Evolutionary conservation across 2,113 vertebrate species (phyloP), one percentile per base, ranked within the genome.

Genomic region (Rynchops niger): DNA sequence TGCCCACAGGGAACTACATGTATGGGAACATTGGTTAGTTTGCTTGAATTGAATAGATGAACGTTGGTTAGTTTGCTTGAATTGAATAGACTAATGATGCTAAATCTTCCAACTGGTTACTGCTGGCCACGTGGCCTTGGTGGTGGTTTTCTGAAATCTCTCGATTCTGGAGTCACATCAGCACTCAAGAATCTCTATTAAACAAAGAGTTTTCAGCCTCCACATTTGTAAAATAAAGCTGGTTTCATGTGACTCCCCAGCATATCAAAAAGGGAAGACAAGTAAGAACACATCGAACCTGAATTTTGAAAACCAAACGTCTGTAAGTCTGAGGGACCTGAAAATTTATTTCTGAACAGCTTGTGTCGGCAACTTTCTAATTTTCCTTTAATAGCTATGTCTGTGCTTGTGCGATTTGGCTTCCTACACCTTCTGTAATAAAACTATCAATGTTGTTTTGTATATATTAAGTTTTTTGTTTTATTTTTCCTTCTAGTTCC

Each of bases 331-430:
- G 36, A 26, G 34, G 20, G 50, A 52, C 79, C 79, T 80, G 79
- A 90, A 87, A 49, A 67, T 42, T 94, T 88, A 53, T 88, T 95
- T 88, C 55, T 94, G 78, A 94, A 80, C 62, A 87, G 53, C n/a
- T 87, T 92, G 36, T 87, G 71, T 85, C 2, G 4, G 84, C 74
- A 88, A 55, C 63, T 62, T 91, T 72, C 22, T 92, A 43, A 72
- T 88, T 95, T 96, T 87, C 84, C 74, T 91, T 90, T 88, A 93
- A 91, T 65, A 91, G 50, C 47, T 91, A 20, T 65, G 63, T 88
- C 72, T 93, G 49, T 79, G 27, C 65, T 93, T 88, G 59, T 78
- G 69, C 18, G 4, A 45, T 76, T 87, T 93, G 65, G 65, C 88
- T 93, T 87, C 76, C 66, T 80, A 73, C 70, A 95, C 53, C 18